Evolutionary conservation across 2,888 invertebrate genomes (phyloP).

Genomic region (Agrilus cyanescens): DNA sequence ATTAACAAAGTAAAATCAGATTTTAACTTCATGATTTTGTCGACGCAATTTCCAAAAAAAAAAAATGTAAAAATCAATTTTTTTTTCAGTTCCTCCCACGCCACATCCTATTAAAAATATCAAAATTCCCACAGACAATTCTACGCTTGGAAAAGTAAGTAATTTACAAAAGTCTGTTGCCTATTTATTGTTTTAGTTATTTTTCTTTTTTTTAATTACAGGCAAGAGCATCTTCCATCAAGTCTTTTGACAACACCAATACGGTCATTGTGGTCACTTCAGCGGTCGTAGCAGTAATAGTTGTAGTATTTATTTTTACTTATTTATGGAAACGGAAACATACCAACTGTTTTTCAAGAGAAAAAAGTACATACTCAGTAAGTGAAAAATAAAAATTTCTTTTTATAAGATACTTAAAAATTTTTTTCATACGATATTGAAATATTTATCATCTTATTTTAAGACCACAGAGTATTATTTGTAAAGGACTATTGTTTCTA

Average conservation of each 20-base stretch:
- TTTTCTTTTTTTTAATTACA: conserved; percentile 8
- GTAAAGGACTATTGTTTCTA: too few species aligned
- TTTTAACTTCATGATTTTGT: too few species aligned
- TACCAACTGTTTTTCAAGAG: conserved; percentile 9
- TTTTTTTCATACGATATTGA: too few species aligned
- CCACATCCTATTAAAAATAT: conserved; percentile 50
- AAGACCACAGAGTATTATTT: too few species aligned
- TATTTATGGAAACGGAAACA: conserved; percentile 9
- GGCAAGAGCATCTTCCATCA: conserved; percentile 6
- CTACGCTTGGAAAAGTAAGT: conserved; percentile 14
- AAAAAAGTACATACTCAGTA: conserved; percentile 15
- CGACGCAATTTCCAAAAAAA: too few species aligned
- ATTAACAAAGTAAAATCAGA: too few species aligned
- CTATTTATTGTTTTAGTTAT: not conserved
- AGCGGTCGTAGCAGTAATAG: conserved; percentile 4
- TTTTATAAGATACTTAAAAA: too few species aligned
- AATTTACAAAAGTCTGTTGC: not conserved
- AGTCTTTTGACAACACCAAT: conserved; percentile 7
- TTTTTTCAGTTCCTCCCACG: conserved; percentile 41
- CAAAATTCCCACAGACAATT: conserved; percentile 41
- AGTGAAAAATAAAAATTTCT: too few species aligned
- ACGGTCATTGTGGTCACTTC: conserved; percentile 2
- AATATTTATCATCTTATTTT: too few species aligned
- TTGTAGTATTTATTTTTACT: conserved; percentile 8
- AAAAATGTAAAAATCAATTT: not conserved